Conservation (phyloP, 2,797 vertebrate species). For the Ctenopoma kingsleyae region DNA sequence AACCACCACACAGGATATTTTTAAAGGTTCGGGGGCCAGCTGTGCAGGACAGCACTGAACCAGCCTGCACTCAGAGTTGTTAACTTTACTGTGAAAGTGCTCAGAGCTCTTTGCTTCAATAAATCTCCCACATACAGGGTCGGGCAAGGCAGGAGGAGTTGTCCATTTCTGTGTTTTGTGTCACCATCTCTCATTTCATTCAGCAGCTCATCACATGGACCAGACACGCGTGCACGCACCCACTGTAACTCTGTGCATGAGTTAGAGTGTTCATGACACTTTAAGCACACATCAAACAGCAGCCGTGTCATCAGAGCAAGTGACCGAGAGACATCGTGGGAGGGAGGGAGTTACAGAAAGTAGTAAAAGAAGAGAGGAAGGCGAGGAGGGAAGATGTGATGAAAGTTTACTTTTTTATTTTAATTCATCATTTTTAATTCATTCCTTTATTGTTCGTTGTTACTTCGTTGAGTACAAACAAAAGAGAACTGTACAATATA, state of each 20-base stretch:
- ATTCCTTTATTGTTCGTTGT: no score
- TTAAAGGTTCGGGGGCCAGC: no score
- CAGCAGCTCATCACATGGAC: slow-evolving; percentile 18
- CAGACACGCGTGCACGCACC: slow-evolving; percentile 12
- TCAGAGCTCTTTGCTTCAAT: slow-evolving; percentile 15
- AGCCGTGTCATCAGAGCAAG: slow-evolving; percentile 44
- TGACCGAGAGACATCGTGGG: slow-evolving; percentile 10
- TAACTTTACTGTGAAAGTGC: not conserved
- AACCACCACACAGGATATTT: no score
- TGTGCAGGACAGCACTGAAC: not conserved
- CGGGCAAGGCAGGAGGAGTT: slow-evolving; percentile 11
- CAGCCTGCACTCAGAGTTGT: not conserved
- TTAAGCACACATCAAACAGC: slow-evolving; percentile 48
- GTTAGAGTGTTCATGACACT: slow-evolving; percentile 12
- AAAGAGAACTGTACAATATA: no score
- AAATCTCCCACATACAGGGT: slow-evolving; percentile 4
- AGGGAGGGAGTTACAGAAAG: not conserved
- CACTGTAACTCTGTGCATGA: slow-evolving; percentile 1
- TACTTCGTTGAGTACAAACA: no score
- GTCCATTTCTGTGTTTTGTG: slow-evolving; percentile 24
- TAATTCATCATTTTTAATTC: no score
- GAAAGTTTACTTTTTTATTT: no score
- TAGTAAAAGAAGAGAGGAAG: no score
- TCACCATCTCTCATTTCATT: slow-evolving; percentile 41
- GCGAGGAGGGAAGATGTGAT: not conserved